These are phyloP conservation scores for Caprella mutica DNA, from an alignment of 2,888 invertebrate species.

Conservation along the genomic window DNA sequence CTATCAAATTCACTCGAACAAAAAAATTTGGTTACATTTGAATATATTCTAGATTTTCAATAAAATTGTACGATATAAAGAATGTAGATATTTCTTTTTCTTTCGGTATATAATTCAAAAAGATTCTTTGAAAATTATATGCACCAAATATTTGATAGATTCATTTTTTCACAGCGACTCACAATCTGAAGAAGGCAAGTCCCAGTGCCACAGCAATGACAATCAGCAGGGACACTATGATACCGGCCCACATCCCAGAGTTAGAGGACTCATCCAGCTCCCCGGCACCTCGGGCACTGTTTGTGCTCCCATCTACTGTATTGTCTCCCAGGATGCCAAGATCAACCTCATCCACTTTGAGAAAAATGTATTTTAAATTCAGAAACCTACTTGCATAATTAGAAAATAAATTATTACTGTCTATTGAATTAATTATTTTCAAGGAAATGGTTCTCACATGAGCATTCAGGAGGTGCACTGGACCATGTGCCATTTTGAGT, in stretches of 20 bases:
- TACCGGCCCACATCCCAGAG: constrained; percentile 63
- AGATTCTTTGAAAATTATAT: not conserved
- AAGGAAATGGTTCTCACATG: constrained; percentile 49
- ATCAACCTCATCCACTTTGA: constrained; percentile 15
- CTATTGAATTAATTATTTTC: not conserved
- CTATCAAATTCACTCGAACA: too few relatives aligned
- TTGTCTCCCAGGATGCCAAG: constrained; percentile 20
- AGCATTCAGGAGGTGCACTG: constrained; percentile 70
- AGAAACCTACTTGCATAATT: too few relatives aligned
- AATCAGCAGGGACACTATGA: constrained; percentile 68
- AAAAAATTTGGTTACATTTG: too few relatives aligned
- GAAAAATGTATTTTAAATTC: not conserved
- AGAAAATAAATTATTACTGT: too few relatives aligned
- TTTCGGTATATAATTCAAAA: not conserved
- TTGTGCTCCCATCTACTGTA: constrained; percentile 22
- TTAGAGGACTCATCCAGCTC: constrained; percentile 15
- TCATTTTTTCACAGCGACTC: too few relatives aligned
- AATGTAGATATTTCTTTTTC: too few relatives aligned
- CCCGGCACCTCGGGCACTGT: constrained; percentile 14
- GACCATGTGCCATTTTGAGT: constrained; percentile 79
- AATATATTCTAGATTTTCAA: too few relatives aligned
- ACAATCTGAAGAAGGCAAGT: constrained; percentile 53
- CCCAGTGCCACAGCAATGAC: constrained; percentile 65
- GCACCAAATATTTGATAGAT: too few relatives aligned
- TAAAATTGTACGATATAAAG: too few relatives aligned